Base-by-base conservation (phyloP, 2,113 vertebrate species). In the Xiphophorus hellerii region DNA sequence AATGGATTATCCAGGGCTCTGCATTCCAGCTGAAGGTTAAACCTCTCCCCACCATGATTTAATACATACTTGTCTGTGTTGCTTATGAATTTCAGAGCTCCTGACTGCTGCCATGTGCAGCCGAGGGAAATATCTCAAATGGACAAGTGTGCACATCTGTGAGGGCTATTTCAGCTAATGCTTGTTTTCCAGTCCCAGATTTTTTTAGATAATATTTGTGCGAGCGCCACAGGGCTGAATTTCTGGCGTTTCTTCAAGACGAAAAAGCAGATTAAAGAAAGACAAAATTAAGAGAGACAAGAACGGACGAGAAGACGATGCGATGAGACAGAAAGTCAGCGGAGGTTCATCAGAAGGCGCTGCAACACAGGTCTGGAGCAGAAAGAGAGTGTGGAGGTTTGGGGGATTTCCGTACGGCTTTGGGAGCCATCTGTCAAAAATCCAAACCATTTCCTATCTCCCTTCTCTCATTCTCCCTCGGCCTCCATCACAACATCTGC, bases 391-490 rank as follows among this genome's bases (percentile, higher is more conserved):
- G 74, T 78, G 78, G 80, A 88, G 72, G 85, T 88, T 89, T 33
- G 75, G 90, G 90, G 89, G 88, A 91, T 93, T 92, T 91, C 91
- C 67, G 13, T 54, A 69, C 13, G 37, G 91, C 91, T 92, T 88
- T 80, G 51, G 71, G 73, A 89, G 78, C 87, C 87, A 90, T 90
- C 86, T 84, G 86, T 89, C 90, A 93, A 92, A 87, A 92, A 93
- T 93, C 86, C 72, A 81, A 91, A 93, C 90, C 87, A 92, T 94
- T 94, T 94, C 92, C 92, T 87, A 83, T 87, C 86, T 65, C 79
- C 62, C 66, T 65, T 8, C 22, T 58, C 25, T 58, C 51, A 3
- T n/a, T 58, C 69, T 64, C 61, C 68, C 60, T 78, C 37, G 0
- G 62, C 84, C 82, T 82, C 82, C 70, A 62, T 81, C 77, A 37